Evolutionary conservation across 2,113 vertebrate species (phyloP).

Genomic region (Puntigrus tetrazona): DNA sequence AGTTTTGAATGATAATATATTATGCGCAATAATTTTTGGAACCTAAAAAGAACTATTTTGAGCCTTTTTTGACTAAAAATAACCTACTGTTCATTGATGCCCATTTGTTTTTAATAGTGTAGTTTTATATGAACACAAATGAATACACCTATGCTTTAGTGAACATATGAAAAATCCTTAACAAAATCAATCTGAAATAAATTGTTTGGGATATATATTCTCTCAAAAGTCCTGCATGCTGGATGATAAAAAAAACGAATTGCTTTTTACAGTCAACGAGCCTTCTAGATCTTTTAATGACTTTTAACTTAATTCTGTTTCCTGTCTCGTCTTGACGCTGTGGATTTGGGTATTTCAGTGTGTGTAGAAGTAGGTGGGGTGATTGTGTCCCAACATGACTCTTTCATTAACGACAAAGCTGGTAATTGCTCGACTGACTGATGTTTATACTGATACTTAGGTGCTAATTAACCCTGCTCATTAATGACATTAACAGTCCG

Average conservation of each 20-base stretch:
- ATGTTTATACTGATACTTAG: conserved; percentile 97
- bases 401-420: conserved; percentile 75
- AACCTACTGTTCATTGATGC: no score
- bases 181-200: not conserved
- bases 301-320: not conserved
- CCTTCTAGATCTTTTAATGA: not conserved
- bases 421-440: conserved; percentile 81
- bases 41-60: no score
- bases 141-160: not conserved
- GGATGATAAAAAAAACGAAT: not conserved
- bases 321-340: not conserved
- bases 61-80: no score
- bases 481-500: conserved; percentile 34
- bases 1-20: no score
- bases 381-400: not conserved
- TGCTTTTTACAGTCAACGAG: not conserved
- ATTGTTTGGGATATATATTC: not conserved
- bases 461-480: conserved; percentile 52
- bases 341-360: not conserved
- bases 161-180: not conserved
- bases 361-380: not conserved
- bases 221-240: not conserved
- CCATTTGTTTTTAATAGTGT: no score
- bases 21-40: no score
- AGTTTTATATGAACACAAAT: not conserved